These are phyloP conservation scores for Penaeus monodon DNA, from an alignment of 2,888 invertebrate species.

Conservation along the genomic window DNA sequence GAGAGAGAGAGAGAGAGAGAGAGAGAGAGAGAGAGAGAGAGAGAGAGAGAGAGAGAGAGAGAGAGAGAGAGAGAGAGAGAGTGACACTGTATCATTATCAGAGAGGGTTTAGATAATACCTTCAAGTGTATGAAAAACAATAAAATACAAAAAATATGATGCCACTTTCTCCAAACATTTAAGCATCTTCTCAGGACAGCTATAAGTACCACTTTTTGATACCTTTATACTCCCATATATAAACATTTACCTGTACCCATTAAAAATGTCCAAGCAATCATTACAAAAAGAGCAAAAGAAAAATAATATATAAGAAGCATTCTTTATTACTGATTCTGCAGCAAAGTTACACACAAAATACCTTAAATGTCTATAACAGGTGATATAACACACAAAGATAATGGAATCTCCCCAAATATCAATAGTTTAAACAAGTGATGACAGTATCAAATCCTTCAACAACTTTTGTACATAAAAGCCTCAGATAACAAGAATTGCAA, in stretches of 20 bases:
- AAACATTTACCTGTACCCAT: too few species aligned
- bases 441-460: slow-evolving; percentile 38
- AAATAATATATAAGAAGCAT: slow-evolving; percentile 19
- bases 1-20: slow-evolving; percentile 25
- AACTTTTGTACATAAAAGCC: slow-evolving; percentile 35
- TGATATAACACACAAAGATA: slow-evolving; percentile 26
- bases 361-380: slow-evolving; percentile 29
- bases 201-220: too few species aligned
- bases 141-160: too few species aligned
- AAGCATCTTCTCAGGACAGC: too few species aligned
- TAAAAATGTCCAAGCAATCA: too few species aligned
- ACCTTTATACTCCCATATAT: too few species aligned
- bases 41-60: slow-evolving; percentile 25
- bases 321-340: slow-evolving; percentile 44
- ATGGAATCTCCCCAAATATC: slow-evolving; percentile 23
- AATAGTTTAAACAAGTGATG: slow-evolving; percentile 22
- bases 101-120: too few species aligned
- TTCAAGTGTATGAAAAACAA: too few species aligned
- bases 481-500: slow-evolving; percentile 19
- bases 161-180: too few species aligned
- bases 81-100: not conserved
- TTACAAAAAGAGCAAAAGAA: not conserved
- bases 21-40: slow-evolving; percentile 25
- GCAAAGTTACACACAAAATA: slow-evolving; percentile 44
- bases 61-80: slow-evolving; percentile 25